Percentiles rank a stretch among this genome's conserved stretches.
Conservation (phyloP, 2,797 vertebrate species). For the Sphenopsis melanotis region DNA sequence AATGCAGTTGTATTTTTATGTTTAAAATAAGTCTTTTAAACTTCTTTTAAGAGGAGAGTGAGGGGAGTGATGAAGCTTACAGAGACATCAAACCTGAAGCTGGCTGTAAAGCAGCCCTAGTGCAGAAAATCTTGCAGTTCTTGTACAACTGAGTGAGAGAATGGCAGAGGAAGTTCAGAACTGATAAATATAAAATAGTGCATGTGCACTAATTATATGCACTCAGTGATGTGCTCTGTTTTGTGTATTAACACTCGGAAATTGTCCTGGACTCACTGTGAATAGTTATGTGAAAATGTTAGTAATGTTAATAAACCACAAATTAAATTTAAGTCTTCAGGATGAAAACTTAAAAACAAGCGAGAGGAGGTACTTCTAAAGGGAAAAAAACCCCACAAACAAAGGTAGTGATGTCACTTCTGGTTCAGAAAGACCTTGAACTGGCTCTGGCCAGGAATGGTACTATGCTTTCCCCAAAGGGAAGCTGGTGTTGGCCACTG, state of each 20-base stretch:
- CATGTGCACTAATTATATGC: not conserved
- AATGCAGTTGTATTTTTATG: not conserved
- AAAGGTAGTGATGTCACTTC: not conserved
- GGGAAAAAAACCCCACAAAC: not conserved
- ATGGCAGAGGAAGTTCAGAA: slow-evolving; percentile 3
- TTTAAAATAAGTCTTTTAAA: not conserved
- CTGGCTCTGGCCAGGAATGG: not conserved
- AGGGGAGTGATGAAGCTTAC: not conserved
- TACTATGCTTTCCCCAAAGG: not conserved
- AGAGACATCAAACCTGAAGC: not conserved
- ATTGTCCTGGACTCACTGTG: not conserved
- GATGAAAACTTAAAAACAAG: not conserved
- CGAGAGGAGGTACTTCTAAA: not conserved
- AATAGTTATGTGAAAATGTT: not conserved
- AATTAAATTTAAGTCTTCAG: not conserved
- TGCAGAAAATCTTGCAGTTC: not conserved
- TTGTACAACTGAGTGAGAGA: not conserved
- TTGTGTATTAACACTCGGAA: not conserved
- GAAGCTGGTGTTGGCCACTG: accelerated
- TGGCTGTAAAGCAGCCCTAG: not conserved
- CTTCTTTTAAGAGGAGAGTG: not conserved
- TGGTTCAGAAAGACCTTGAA: not conserved
- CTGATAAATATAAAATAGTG: not conserved
- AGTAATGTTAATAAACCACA: not conserved
- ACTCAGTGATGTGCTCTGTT: not conserved